Percentiles rank a stretch among this genome's conserved stretches.
phyloP scores from a whole-genome alignment of 2,888 invertebrate species.

The Diarsia dahlii region DNA sequence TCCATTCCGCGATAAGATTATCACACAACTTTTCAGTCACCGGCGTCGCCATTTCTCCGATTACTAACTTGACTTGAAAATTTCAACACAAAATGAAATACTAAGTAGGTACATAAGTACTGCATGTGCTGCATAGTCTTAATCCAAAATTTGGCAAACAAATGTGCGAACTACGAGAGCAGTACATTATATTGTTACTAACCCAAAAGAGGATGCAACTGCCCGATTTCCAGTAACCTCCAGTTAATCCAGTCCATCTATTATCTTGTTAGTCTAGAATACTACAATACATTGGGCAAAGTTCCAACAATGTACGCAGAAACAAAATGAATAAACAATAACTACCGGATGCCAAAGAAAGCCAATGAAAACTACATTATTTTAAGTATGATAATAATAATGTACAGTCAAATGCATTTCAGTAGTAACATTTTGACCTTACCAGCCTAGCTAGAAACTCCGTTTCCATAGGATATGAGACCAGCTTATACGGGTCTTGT shows the following conservation, averaged over 20 bases:
- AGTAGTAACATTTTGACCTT: not conserved
- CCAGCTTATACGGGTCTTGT: not conserved
- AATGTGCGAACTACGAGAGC: not conserved
- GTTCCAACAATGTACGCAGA: slow-evolving; percentile 26
- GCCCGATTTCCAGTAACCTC: not conserved
- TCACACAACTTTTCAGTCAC: no score
- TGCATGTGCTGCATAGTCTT: not conserved
- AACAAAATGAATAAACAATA: slow-evolving; percentile 41
- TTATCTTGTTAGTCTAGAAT: slow-evolving; percentile 12
- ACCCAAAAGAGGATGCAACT: not conserved
- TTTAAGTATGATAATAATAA: slow-evolving; percentile 21
- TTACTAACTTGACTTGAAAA: not conserved
- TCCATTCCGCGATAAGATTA: no score
- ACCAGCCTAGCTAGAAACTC: not conserved
- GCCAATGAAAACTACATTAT: slow-evolving; percentile 41
- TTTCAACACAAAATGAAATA: not conserved
- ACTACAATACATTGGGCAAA: slow-evolving; percentile 27
- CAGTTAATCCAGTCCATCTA: slow-evolving; percentile 19
- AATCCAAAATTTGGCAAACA: not conserved
- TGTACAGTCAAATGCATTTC: not conserved
- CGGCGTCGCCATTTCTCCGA: not conserved
- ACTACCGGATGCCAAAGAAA: slow-evolving; percentile 32
- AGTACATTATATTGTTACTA: slow-evolving; percentile 1
- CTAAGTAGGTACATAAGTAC: not conserved
- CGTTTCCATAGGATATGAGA: not conserved